These are phyloP conservation scores for Astyanax mexicanus DNA, from an alignment of 2,797 vertebrate genomes.

Conservation along the genomic window DNA sequence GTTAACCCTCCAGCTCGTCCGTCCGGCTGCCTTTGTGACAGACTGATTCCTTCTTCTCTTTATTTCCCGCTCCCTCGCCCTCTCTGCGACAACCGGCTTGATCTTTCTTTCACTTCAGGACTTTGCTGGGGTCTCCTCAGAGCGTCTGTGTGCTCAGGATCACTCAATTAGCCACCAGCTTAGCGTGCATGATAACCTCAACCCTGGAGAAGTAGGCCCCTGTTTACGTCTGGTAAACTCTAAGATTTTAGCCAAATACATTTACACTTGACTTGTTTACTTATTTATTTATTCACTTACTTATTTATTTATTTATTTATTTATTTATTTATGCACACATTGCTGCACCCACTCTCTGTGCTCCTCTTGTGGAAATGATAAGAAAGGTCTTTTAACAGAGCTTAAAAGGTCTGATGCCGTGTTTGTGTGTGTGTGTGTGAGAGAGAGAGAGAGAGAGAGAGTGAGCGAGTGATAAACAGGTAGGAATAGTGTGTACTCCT, in stretches of 20 bases:
- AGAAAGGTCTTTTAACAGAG: too few species aligned
- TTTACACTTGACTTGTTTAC: too few species aligned
- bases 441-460: too few species aligned
- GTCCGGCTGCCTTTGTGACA: constrained; percentile 28
- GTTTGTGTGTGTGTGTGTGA: not conserved
- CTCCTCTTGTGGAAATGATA: too few species aligned
- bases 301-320: too few species aligned
- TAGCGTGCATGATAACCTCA: not conserved
- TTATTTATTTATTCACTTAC: too few species aligned
- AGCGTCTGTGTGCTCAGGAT: not conserved
- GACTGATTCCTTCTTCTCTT: constrained; percentile 33
- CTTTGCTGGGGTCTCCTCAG: not conserved
- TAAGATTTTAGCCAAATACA: too few species aligned
- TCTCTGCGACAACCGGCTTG: constrained; percentile 4
- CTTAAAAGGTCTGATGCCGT: too few species aligned
- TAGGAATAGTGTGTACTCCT: not conserved
- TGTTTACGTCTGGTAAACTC: too few species aligned
- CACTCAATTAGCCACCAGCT: not conserved
- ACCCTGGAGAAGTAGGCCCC: not conserved
- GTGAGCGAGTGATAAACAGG: not conserved
- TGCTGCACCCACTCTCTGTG: too few species aligned
- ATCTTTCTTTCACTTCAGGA: constrained; percentile 31
- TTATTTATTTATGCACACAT: too few species aligned
- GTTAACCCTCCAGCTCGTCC: constrained; percentile 24
- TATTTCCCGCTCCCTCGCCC: constrained; percentile 1